Conservation (phyloP, 2,797 vertebrate genomes). For the Psittacula derbiana region DNA sequence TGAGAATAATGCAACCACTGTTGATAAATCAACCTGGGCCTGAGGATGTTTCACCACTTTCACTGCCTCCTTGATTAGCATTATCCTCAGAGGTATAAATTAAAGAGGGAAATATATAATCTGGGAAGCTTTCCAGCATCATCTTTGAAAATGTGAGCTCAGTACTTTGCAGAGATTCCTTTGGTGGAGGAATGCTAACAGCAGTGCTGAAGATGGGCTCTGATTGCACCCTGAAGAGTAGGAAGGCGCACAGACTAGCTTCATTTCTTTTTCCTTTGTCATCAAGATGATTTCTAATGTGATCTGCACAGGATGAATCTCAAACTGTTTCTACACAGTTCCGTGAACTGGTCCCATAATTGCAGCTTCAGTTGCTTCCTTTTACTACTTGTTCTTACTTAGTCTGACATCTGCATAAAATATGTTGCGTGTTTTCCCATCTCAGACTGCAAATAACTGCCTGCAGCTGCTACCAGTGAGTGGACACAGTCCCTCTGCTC, state of each 20-base stretch:
- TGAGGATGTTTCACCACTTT: background rate
- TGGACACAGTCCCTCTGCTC: background rate
- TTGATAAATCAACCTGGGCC: slow-evolving; percentile 31
- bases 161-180: slow-evolving; percentile 1
- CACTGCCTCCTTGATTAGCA: slow-evolving; percentile 20
- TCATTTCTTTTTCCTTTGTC: background rate
- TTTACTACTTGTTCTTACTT: background rate
- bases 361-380: background rate
- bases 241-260: background rate
- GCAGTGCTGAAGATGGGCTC: background rate
- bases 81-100: slow-evolving; percentile 58
- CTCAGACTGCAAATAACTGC: background rate
- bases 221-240: slow-evolving; percentile 23
- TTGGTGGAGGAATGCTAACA: slow-evolving; percentile 29
- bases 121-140: slow-evolving; percentile 56
- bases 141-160: slow-evolving; percentile 48
- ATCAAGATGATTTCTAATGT: background rate
- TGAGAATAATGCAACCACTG: slow-evolving; percentile 16
- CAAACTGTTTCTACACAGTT: background rate
- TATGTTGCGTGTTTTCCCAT: background rate
- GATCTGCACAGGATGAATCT: background rate
- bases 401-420: background rate
- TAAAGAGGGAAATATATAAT: slow-evolving; percentile 58
- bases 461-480: background rate
- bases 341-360: background rate